phyloP scores from a whole-genome alignment of 92 coral and sea anemone species.

The Porites evermanni region DNA sequence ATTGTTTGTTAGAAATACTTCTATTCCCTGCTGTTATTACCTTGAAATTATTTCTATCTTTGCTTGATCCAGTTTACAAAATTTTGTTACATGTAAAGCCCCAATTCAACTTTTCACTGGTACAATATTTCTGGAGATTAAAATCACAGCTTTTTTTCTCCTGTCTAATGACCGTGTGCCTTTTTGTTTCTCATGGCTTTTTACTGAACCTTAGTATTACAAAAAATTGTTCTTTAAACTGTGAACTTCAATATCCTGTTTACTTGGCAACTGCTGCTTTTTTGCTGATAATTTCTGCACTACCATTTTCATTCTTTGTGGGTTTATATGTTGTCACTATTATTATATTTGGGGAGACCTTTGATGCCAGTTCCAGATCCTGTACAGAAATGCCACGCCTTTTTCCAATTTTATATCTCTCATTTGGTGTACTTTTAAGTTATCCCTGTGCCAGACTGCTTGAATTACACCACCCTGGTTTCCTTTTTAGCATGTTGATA shows the following conservation, averaged over 20 bases:
- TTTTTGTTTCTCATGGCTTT: too few relatives aligned
- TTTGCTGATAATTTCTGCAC: conserved; percentile 15
- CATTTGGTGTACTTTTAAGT: conserved; percentile 4
- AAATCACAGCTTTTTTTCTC: too few relatives aligned
- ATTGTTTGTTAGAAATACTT: too few relatives aligned
- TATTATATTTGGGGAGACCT: conserved; percentile 15
- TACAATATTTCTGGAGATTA: too few relatives aligned
- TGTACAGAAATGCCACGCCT: not conserved
- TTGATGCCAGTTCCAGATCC: conserved; percentile 3
- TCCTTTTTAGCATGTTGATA: conserved; percentile 3
- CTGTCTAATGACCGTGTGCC: too few relatives aligned
- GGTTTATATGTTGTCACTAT: conserved; percentile 12
- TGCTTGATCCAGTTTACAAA: too few relatives aligned
- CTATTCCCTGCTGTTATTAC: too few relatives aligned
- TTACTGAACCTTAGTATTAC: conserved; percentile 14
- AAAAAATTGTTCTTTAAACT: not conserved
- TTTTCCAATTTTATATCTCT: conserved; percentile 21
- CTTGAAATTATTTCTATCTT: too few relatives aligned
- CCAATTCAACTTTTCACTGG: too few relatives aligned
- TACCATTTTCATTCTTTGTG: conserved; percentile 24
- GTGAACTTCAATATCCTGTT: conserved; percentile 18
- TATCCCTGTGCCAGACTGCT: conserved; percentile 12
- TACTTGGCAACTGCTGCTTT: conserved; percentile 22
- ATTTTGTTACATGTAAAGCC: too few relatives aligned
- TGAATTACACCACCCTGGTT: conserved; percentile 35